A percentile compares a stretch with the other conserved stretches of the same genome.
These are phyloP conservation scores for Pocillopora grandis DNA, from an alignment of 92 coral and sea anemone species.

Conservation along the genomic window DNA sequence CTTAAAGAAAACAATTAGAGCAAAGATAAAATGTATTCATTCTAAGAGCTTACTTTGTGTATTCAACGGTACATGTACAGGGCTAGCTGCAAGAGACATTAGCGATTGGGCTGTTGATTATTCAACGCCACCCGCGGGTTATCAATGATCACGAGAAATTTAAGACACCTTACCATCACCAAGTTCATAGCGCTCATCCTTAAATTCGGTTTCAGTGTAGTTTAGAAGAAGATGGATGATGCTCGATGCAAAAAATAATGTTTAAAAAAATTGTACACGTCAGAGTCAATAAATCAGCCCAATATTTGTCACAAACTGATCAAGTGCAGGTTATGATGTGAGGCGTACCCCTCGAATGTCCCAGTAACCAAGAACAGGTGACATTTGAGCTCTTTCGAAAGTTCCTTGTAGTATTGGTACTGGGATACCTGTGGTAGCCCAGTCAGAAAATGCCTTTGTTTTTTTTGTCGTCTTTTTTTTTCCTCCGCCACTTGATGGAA, in stretches of 20 bases:
- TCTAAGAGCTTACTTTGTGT: too few relatives aligned
- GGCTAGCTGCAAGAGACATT: too few relatives aligned
- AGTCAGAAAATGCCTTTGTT: too few relatives aligned
- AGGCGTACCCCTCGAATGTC: constrained; percentile 77
- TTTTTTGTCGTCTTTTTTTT: too few relatives aligned
- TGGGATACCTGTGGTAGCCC: too few relatives aligned
- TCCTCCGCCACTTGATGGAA: too few relatives aligned
- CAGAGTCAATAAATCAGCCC: not conserved
- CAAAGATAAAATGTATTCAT: too few relatives aligned
- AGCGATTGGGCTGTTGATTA: too few relatives aligned
- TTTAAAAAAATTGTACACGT: not conserved
- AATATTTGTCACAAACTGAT: not conserved
- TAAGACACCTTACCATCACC: constrained; percentile 65
- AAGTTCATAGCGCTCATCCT: constrained; percentile 73
- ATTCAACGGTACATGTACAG: too few relatives aligned
- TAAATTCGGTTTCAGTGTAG: constrained; percentile 84
- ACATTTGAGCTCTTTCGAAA: constrained; percentile 27
- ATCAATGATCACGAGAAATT: not conserved
- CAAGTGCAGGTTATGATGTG: not conserved
- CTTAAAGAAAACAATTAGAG: too few relatives aligned
- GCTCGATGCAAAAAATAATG: not conserved
- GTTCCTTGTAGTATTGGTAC: too few relatives aligned
- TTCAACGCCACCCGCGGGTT: not conserved
- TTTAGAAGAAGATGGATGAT: constrained; percentile 83
- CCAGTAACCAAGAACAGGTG: constrained; percentile 82